Conservation (phyloP, 2,888 invertebrate genomes). For the Eupithecia inturbata region DNA sequence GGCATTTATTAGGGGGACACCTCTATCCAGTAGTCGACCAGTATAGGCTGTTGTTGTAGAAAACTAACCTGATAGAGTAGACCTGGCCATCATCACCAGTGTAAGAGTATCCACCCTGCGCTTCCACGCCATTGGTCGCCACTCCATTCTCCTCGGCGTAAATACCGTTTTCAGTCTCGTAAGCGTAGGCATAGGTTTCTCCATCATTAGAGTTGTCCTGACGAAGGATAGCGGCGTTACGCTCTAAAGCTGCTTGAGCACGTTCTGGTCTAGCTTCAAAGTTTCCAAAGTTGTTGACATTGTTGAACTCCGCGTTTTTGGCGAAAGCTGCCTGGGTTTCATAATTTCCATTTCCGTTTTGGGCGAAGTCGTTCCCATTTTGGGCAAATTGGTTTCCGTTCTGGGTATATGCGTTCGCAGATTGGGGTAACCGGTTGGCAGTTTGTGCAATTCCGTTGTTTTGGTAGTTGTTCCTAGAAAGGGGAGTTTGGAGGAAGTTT, state of each 20-base stretch:
- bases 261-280: conserved; percentile 60
- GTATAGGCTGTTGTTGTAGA: background rate
- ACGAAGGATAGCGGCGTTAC: conserved; percentile 73
- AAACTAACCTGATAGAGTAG: conserved; percentile 69
- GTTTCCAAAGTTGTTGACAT: conserved; percentile 40
- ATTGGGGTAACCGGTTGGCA: conserved; percentile 10
- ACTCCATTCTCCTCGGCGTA: conserved; percentile 73
- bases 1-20: too few species aligned
- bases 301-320: conserved; percentile 44
- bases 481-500: conserved; percentile 63
- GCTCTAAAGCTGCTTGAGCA: conserved; percentile 69
- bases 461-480: conserved; percentile 42
- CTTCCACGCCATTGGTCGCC: conserved; percentile 73
- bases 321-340: conserved; percentile 24
- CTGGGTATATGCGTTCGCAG: conserved; percentile 5
- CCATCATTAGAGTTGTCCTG: conserved; percentile 72
- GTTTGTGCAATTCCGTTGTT: conserved; percentile 33
- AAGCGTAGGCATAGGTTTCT: conserved; percentile 70
- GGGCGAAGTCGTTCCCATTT: conserved; percentile 12
- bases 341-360: conserved; percentile 7
- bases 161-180: conserved; percentile 77
- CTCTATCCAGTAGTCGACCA: too few species aligned
- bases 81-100: conserved; percentile 77
- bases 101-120: conserved; percentile 75
- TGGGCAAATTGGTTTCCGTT: conserved; percentile 17